Evolutionary conservation across 2,888 invertebrate genomes (phyloP), one percentile per base, ranked within the genome.

Genomic region (Cephus rjabovi): DNA sequence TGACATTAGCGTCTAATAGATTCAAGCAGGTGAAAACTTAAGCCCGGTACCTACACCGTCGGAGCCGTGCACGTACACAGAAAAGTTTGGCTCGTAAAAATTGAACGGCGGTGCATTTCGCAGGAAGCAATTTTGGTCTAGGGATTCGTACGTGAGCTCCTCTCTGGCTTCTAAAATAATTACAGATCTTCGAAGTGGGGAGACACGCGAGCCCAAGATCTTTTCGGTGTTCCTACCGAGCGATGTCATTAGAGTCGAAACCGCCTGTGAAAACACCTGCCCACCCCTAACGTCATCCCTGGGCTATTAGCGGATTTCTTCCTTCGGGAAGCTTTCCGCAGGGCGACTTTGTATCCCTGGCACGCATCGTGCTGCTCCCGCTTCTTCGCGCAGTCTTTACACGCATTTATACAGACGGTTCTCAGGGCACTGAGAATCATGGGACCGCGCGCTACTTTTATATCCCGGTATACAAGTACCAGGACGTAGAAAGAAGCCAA

Each of bases 221-320:
- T 75, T 75, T 77, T 78, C 69, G 75, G 76, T 75, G 77, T 77
- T 78, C 79, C 77, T 68, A 82, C 80, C 77, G 80, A 79, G 82
- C 83, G 79, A 86, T 86, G 85, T 87, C 87, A 87, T 89, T 88
- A 89, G 85, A 85, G 82, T 78, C 37, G 77, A 79, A 81, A 83
- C 79, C 82, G 80, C 76, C 79, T 71, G 79, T 76, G 80, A 82
- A 81, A 80, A 83, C 87, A 88, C 87, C 87, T 88, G 86, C 85
- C 85, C 80, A 78, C 78, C 79, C 82, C 84, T 80, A 81, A 82
- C 35, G 70, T 71, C 79, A 76, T 74, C 75, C 79, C 37, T 34
- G 77, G 70, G 69, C 77, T 80, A 84, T 82, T 82, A 81, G 78
- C 81, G 74, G 81, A 83, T 81, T 79, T 74, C 79, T 77, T 34